These are phyloP conservation scores for Papilio xuthus DNA, from an alignment of 1,140 invertebrate species.

Conservation along the genomic window DNA sequence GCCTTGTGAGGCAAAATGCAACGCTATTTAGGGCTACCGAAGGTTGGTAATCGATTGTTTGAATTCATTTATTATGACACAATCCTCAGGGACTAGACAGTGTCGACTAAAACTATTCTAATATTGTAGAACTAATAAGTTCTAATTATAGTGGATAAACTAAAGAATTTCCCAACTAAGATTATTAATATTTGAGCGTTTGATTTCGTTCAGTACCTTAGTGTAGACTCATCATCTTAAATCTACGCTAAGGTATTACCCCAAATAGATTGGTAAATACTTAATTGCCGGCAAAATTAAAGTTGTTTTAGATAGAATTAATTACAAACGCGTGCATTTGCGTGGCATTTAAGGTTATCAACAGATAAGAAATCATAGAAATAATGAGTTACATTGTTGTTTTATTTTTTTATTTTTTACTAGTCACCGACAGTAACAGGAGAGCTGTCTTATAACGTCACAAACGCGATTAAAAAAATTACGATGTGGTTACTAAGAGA, in stretches of 20 bases:
- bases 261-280: no score
- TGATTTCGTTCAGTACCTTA: no score
- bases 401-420: neutral
- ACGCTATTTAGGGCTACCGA: conserved; percentile 4
- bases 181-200: neutral
- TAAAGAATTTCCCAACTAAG: neutral
- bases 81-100: conserved; percentile 6
- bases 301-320: neutral
- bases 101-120: conserved; percentile 3
- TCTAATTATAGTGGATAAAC: neutral
- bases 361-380: conserved; percentile 2
- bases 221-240: no score
- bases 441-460: neutral
- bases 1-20: conserved; percentile 1
- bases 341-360: neutral
- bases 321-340: neutral
- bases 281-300: no score
- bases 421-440: neutral
- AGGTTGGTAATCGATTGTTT: conserved; percentile 26
- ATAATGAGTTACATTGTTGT: neutral
- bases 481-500: no score
- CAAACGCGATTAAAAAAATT: neutral
- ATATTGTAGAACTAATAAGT: neutral
- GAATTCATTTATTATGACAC: conserved; percentile 9
- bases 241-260: no score